These are phyloP conservation scores for Cuculus canorus DNA, from an alignment of 2,797 vertebrate genomes.

Conservation along the genomic window DNA sequence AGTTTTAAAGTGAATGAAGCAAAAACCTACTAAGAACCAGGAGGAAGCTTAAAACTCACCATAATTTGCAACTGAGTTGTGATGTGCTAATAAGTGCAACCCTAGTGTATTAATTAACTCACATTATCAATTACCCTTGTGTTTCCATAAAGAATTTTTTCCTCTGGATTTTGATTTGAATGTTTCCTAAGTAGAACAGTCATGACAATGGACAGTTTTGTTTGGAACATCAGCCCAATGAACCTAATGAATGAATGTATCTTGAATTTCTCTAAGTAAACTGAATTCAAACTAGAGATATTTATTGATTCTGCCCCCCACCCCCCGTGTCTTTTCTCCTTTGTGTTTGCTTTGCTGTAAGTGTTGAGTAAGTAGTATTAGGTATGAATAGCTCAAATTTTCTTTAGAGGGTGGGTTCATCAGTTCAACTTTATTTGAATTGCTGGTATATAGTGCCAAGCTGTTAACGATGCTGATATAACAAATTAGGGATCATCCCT, in stretches of 20 bases:
- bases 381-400: background rate
- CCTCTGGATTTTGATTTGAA: constrained; percentile 3
- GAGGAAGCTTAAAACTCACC: background rate
- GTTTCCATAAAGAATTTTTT: constrained; percentile 12
- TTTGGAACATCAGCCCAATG: constrained; percentile 8
- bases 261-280: constrained; percentile 9
- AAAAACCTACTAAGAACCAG: background rate
- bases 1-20: constrained; percentile 14
- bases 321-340: background rate
- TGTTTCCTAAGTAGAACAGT: constrained; percentile 9
- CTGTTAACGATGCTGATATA: background rate
- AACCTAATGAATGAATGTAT: constrained; percentile 30
- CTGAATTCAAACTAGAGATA: background rate
- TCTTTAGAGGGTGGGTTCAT: constrained; percentile 4
- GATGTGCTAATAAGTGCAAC: constrained; percentile 3
- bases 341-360: constrained; percentile 13
- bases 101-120: constrained; percentile 46
- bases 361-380: constrained; percentile 25
- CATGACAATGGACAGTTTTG: background rate
- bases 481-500: background rate
- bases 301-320: too few relatives aligned
- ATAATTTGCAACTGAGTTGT: background rate
- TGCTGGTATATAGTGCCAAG: background rate
- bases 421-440: background rate
- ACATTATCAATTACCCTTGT: background rate